Evolutionary conservation across 2,113 vertebrate species (phyloP).

Genomic region (Mixornis gularis): DNA sequence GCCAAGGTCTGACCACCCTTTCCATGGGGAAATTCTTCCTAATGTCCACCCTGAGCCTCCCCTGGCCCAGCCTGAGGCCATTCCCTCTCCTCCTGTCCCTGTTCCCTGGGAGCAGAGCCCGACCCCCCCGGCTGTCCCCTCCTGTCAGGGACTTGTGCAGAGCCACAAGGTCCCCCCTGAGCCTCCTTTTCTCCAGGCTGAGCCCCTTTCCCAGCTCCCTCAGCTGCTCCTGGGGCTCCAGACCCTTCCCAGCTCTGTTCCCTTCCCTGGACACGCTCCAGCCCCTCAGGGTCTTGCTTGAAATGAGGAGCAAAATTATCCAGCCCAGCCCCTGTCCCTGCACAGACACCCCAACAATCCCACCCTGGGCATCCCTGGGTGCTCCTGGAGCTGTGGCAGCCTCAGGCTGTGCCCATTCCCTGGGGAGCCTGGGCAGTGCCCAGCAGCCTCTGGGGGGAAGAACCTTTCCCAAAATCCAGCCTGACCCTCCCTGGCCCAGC

Average conservation of each 20-base stretch:
- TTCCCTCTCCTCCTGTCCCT: not conserved
- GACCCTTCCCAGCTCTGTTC: not conserved
- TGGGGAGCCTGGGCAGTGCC: not conserved
- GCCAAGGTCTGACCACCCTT: rapidly evolving
- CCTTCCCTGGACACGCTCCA: not conserved
- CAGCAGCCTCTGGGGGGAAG: not conserved
- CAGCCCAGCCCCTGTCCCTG: rapidly evolving
- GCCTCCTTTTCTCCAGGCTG: not conserved
- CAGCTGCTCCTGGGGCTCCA: not conserved
- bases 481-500: not conserved
- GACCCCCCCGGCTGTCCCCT: not conserved
- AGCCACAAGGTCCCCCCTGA: not conserved
- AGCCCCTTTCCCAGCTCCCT: not conserved
- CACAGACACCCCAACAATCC: not conserved
- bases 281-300: not conserved
- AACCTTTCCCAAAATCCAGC: rapidly evolving
- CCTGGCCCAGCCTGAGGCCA: not conserved
- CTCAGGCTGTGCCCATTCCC: not conserved
- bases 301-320: not conserved
- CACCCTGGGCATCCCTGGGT: not conserved
- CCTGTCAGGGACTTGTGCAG: not conserved
- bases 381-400: not conserved
- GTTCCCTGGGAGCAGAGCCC: not conserved
- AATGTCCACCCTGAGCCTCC: rapidly evolving
- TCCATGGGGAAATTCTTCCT: not conserved